Evolutionary conservation across 2,888 invertebrate species (phyloP), one percentile per base, ranked within the genome.

Genomic region (Apocheima hispidaria): DNA sequence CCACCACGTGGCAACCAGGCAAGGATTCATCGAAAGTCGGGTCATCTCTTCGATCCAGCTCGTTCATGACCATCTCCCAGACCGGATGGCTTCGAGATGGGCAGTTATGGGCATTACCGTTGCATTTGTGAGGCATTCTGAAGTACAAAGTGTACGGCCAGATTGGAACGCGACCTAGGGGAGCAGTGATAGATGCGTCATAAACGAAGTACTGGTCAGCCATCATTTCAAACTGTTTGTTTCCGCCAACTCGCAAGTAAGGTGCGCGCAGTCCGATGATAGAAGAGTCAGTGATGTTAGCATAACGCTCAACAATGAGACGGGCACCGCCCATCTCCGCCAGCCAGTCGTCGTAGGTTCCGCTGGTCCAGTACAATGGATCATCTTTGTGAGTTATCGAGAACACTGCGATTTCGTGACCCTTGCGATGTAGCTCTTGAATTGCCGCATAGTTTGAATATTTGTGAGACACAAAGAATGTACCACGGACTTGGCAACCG

Each of bases 101-200:
- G 79, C 98, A 98, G 86, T 98, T 98, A 83, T 97, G 97, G 14
- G 97, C 97, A 83, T 98, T 98, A 67, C 98, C 98, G 86, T 97
- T 97, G 86, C 98, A 98, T 86, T 97, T 98, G 93, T 98, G 98
- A 0, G 98, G 98, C 97, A 98, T 98, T 66, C 98, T 95, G 95
- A 98, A 98, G 93, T 99, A 98, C 21, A 99, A 93, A 2, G 99
- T 99, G 93, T 99, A 99, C 0, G 99, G 99, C 99, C 99, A 99
- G 84, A 98, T 97, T 52, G 98, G 98, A 23, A 98, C 97, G 49
- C 97, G 96, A 33, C 96, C 95, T 56, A 98, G 93, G 0, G 98
- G 97, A 23, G 98, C 98, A 1, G 98, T 98, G 80, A 99, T 98
- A 10, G 98, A 98, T 21, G 98, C 97, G 83, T 99, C 99, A 84